Percentiles rank a stretch among this genome's conserved stretches.
phyloP scores from a whole-genome alignment of 2,888 invertebrate species.

The Horisme vitalbata region DNA sequence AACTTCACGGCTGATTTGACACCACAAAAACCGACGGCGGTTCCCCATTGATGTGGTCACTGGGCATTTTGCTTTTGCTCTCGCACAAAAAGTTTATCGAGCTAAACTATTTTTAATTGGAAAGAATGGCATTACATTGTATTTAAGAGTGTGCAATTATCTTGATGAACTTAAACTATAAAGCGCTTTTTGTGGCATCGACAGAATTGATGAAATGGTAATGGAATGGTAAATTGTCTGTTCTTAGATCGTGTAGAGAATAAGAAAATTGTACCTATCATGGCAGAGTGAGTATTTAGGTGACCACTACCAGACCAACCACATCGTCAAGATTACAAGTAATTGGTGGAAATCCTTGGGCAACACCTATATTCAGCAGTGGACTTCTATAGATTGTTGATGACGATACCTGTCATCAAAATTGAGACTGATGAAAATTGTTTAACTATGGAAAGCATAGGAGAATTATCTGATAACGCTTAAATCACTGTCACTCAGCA shows the following conservation, averaged over 20 bases:
- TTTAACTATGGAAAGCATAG: conserved; percentile 12
- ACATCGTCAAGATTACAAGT: too few species aligned
- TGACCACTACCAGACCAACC: too few species aligned
- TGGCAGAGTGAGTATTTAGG: too few species aligned
- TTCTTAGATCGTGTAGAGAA: too few species aligned
- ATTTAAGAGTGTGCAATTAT: conserved; percentile 1
- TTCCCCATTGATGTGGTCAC: conserved; percentile 43
- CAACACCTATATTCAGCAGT: too few species aligned
- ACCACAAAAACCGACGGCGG: conserved; percentile 50
- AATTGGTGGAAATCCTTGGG: too few species aligned
- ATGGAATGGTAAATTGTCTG: too few species aligned
- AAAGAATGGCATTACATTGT: conserved; percentile 21
- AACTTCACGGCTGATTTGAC: conserved; percentile 63
- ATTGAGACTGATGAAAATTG: neutral
- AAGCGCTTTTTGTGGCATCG: neutral
- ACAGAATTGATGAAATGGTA: too few species aligned
- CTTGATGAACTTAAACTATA: neutral
- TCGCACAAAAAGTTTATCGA: conserved; percentile 30
- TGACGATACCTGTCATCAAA: too few species aligned
- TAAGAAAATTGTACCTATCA: too few species aligned
- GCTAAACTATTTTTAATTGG: conserved; percentile 6
- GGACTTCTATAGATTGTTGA: too few species aligned
- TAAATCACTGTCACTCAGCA: conserved; percentile 16
- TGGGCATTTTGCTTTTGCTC: conserved; percentile 4
- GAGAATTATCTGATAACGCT: conserved; percentile 16